These are phyloP conservation scores for Homarus gammarus DNA, from an alignment of 2,888 invertebrate genomes.

Conservation along the genomic window DNA sequence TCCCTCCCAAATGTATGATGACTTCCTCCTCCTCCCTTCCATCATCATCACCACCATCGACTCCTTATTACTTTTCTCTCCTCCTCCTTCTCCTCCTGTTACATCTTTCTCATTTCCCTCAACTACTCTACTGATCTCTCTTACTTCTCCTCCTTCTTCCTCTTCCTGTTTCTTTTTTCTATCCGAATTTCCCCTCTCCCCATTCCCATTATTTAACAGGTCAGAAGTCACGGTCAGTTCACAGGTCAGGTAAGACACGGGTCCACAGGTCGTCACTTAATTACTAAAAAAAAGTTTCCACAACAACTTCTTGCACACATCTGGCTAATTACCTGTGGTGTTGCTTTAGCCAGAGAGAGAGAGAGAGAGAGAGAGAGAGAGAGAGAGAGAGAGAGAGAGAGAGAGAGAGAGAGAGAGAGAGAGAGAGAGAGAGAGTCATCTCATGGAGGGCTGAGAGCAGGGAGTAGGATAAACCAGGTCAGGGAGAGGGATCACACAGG, in stretches of 20 bases:
- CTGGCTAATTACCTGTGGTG: too few relatives aligned
- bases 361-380: slow-evolving; percentile 8
- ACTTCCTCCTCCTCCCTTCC: not conserved
- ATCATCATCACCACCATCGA: not conserved
- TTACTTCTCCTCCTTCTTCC: too few relatives aligned
- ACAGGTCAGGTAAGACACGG: too few relatives aligned
- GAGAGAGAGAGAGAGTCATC: not conserved
- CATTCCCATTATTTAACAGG: too few relatives aligned
- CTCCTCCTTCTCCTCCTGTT: not conserved
- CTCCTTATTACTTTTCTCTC: not conserved
- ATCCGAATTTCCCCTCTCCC: not conserved
- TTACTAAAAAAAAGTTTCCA: too few relatives aligned
- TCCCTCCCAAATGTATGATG: too few relatives aligned
- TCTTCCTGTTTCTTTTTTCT: too few relatives aligned
- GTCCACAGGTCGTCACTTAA: too few relatives aligned
- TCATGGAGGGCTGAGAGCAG: not conserved
- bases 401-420: slow-evolving; percentile 8
- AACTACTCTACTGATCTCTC: not conserved
- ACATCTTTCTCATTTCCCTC: not conserved
- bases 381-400: slow-evolving; percentile 8
- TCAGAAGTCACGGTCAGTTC: too few relatives aligned
- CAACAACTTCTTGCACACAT: too few relatives aligned
- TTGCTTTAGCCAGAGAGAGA: too few relatives aligned
- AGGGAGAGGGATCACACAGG: not conserved
- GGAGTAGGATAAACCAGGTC: not conserved